These are phyloP conservation scores for Melanargia galathea DNA, from an alignment of 2,888 invertebrate species.

Conservation along the genomic window DNA sequence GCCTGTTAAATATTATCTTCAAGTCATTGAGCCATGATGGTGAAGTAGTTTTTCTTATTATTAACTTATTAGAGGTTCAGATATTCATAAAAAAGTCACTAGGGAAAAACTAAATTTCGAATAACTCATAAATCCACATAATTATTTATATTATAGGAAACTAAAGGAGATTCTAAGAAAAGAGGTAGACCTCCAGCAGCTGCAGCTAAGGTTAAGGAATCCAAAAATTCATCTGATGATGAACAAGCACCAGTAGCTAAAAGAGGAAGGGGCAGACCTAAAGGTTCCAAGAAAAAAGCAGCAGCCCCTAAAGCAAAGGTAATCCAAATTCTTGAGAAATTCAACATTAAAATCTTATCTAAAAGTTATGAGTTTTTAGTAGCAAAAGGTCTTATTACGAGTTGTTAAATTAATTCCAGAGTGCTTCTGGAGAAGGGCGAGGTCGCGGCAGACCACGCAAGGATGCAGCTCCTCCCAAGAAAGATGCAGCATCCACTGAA, in stretches of 20 bases:
- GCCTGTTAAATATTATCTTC: neutral
- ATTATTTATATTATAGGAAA: constrained; percentile 57
- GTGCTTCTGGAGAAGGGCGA: constrained; percentile 68
- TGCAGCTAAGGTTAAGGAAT: constrained; percentile 74
- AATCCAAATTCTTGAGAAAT: constrained; percentile 16
- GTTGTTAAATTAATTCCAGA: constrained; percentile 47
- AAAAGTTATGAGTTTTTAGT: neutral
- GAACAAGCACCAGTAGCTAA: constrained; percentile 80
- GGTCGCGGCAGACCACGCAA: constrained; percentile 77
- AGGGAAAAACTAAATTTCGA: neutral
- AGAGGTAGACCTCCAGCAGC: constrained; percentile 72
- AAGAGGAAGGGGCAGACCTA: constrained; percentile 80
- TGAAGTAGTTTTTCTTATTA: neutral
- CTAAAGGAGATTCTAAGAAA: constrained; percentile 77
- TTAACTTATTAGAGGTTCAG: neutral
- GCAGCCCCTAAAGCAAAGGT: constrained; percentile 74
- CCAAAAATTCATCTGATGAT: constrained; percentile 79
- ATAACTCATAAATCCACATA: constrained; percentile 2
- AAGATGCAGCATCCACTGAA: constrained; percentile 75
- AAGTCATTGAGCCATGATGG: neutral
- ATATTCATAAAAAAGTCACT: neutral
- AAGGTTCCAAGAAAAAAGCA: constrained; percentile 80
- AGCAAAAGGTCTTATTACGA: neutral
- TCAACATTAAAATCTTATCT: neutral
- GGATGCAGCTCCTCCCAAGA: constrained; percentile 75